A percentile compares a stretch with the other conserved stretches of the same genome.
Conservation (phyloP, 2,797 vertebrate genomes). For the Falco concolor region DNA sequence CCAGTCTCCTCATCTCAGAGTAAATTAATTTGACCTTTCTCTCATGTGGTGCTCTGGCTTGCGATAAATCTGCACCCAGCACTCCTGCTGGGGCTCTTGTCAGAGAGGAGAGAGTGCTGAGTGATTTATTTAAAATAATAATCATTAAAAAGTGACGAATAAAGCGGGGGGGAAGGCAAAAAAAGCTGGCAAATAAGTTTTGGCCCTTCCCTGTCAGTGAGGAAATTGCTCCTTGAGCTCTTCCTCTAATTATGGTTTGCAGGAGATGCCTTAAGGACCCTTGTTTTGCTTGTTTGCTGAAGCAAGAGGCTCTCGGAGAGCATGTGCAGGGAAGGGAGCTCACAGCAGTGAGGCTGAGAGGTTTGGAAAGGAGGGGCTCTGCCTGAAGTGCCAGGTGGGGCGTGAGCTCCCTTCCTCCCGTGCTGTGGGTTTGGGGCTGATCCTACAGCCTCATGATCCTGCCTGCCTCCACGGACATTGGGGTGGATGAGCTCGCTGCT, state of each 20-base stretch:
- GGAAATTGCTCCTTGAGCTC: conserved; percentile 21
- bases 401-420: fast-evolving
- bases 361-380: neutral
- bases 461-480: fast-evolving
- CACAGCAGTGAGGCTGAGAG: neutral
- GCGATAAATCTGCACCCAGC: neutral
- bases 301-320: neutral
- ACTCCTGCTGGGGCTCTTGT: neutral
- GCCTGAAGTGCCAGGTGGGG: neutral
- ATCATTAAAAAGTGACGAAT: neutral
- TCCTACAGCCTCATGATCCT: neutral
- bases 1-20: conserved; percentile 12
- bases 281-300: neutral
- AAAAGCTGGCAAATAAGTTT: neutral
- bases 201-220: neutral
- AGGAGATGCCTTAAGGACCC: neutral
- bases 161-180: neutral
- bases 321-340: neutral
- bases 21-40: conserved; percentile 70
- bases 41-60: neutral
- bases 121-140: conserved; percentile 22
- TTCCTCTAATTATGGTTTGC: conserved; percentile 9
- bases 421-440: fast-evolving
- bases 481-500: neutral
- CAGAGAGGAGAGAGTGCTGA: neutral